Evolutionary conservation across 2,888 invertebrate species (phyloP), one percentile per base, ranked within the genome.

Genomic region (Stomorhina lunata): DNA sequence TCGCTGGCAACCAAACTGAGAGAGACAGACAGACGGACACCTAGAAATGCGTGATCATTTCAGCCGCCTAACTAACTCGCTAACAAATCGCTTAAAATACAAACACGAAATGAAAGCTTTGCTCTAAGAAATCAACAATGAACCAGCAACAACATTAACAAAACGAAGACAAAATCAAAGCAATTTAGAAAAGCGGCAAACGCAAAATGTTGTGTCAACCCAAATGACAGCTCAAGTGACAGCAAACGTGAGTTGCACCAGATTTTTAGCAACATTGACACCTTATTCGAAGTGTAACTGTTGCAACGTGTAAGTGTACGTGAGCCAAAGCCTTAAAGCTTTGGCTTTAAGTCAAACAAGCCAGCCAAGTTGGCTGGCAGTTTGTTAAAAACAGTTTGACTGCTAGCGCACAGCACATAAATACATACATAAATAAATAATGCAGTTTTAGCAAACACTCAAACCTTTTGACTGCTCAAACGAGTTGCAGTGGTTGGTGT

Each of bases 171-270:
- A 43, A 53, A 34, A 66, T 22, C 37, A 10, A 20, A 45, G 66
- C 29, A 66, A 57, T 37, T 50, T 27, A 73, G 12, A 48, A 77
- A 72, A 82, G 80, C 77, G 73, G 81, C 81, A 82, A 84, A 79
- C 73, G 68, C 78, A 81, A 81, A 84, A 81, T 76, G 73, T 71
- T 79, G 66, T 84, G 72, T 79, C 79, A 79, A 63, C 76, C n/a
- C 53, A 66, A 75, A 71, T 81, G 83, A 83, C 84, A 84, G 45
- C 53, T 72, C 66, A 78, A 77, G 63, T 80, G 83, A 77, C 83
- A 83, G 80, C 73, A 72, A 84, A 81, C 81, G 76, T 84, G 81
- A 84, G 81, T 77, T 83, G 80, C 63, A 80, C 80, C 72, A 83
- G 80, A 83, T 80, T 83, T 80, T 80, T 77, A 77, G 27, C 69